These are phyloP conservation scores for Microctonus aethiopoides DNA, from an alignment of 2,888 invertebrate species.

Conservation along the genomic window DNA sequence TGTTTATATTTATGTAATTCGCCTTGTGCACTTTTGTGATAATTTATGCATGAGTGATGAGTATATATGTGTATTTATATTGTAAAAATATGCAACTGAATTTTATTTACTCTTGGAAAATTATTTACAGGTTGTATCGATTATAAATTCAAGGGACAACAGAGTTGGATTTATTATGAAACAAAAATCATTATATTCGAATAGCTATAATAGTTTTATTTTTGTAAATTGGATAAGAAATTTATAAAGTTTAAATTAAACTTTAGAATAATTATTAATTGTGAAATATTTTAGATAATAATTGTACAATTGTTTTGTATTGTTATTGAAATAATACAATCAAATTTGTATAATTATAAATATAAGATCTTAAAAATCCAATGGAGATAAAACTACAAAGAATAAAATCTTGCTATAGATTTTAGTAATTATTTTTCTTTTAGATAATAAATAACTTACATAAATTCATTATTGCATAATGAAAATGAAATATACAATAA, in stretches of 20 bases:
- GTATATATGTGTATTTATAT: neutral
- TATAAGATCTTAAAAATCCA: neutral
- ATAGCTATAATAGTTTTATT: too few relatives aligned
- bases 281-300: too few relatives aligned
- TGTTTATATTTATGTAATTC: conserved; percentile 26
- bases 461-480: neutral
- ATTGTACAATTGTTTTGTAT: neutral
- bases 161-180: too few relatives aligned
- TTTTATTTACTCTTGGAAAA: neutral
- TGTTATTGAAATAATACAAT: neutral
- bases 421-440: neutral
- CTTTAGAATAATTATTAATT: too few relatives aligned
- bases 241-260: too few relatives aligned
- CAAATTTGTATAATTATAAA: neutral
- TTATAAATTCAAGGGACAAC: conserved; percentile 15
- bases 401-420: neutral
- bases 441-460: neutral
- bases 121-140: conserved; percentile 10
- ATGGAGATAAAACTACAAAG: neutral
- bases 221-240: too few relatives aligned
- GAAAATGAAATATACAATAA: neutral
- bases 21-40: conserved; percentile 18
- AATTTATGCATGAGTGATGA: neutral
- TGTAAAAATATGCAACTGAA: neutral
- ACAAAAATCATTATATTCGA: too few relatives aligned